phyloP scores from a whole-genome alignment of 2,113 vertebrate genomes.

The Corythornis madagascariensis region DNA sequence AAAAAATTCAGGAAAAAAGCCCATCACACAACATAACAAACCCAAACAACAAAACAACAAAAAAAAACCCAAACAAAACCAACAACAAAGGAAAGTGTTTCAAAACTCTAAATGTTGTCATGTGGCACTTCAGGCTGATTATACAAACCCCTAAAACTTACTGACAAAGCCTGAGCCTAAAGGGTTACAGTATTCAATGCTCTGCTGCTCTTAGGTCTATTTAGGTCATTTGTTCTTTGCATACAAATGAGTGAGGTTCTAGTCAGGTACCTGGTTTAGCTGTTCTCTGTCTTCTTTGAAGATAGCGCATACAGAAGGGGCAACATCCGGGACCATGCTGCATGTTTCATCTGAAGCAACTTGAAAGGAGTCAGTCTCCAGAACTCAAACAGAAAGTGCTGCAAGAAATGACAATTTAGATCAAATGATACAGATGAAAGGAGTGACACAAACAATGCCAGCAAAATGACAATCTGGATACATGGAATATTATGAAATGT shows the following conservation, averaged over 20 bases:
- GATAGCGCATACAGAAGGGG: neutral
- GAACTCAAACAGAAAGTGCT: neutral
- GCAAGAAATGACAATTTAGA: constrained; percentile 1
- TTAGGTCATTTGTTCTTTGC: neutral
- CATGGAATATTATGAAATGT: neutral
- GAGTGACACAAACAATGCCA: neutral
- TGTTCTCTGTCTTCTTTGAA: neutral
- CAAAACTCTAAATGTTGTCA: neutral
- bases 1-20: neutral
- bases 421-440: neutral
- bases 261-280: neutral
- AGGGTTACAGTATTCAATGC: neutral
- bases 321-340: neutral
- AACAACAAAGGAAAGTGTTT: neutral
- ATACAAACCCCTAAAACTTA: neutral
- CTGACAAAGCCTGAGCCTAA: neutral
- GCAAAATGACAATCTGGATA: neutral
- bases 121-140: neutral
- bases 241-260: neutral
- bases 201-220: neutral
- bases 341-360: neutral
- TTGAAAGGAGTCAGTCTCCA: neutral
- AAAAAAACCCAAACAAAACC: neutral
- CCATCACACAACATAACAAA: neutral
- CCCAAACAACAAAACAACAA: neutral